Conservation (phyloP, 2,888 invertebrate species). For the Drosophila melanosoma region DNA sequence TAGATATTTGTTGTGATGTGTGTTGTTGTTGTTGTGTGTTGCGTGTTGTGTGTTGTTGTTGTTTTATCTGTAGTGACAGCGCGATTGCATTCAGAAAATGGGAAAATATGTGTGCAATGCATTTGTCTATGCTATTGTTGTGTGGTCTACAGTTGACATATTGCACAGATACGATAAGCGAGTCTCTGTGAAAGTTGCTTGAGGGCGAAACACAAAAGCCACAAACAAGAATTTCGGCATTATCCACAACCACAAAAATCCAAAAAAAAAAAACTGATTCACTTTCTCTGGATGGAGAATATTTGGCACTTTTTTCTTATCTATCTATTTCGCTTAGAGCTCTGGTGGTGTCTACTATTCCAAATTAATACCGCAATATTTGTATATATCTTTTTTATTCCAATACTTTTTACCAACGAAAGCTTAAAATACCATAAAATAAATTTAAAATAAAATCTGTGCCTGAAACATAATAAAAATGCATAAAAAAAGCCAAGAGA, state of each 20-base stretch:
- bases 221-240: constrained; percentile 4
- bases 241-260: constrained; percentile 7
- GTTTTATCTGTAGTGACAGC: constrained; percentile 27
- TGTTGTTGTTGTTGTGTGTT: constrained; percentile 5
- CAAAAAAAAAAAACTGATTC: not conserved
- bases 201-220: constrained; percentile 7
- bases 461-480: constrained; percentile 23
- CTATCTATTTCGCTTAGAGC: not conserved
- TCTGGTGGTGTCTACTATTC: not conserved
- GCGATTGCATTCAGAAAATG: constrained; percentile 50
- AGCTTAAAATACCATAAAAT: constrained; percentile 7
- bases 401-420: not conserved
- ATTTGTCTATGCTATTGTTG: constrained; percentile 44
- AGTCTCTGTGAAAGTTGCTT: constrained; percentile 10
- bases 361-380: not conserved
- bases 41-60: not conserved
- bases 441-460: constrained; percentile 21
- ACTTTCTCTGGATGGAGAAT: constrained; percentile 23
- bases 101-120: constrained; percentile 42
- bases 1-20: constrained; percentile 12
- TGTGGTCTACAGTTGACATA: constrained; percentile 58
- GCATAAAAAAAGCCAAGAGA: constrained; percentile 2
- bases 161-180: constrained; percentile 56
- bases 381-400: too few species aligned
- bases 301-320: not conserved